Evolutionary conservation across 2,797 vertebrate species (phyloP), one percentile per base, ranked within the genome.

Genomic region (Typhlichthys subterraneus): DNA sequence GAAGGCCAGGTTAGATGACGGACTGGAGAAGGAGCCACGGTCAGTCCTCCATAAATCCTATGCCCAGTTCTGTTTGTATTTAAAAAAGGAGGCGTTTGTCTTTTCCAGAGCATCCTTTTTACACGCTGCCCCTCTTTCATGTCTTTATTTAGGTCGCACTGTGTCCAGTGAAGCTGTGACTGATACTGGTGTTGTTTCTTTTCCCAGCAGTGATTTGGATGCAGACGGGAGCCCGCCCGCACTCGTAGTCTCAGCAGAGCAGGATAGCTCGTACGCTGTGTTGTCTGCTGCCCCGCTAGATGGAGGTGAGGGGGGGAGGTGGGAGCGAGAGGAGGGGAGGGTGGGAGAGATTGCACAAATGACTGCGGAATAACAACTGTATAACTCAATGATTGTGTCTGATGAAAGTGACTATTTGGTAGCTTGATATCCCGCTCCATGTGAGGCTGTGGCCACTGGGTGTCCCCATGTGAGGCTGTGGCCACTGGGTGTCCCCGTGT

Each of bases 1-100:
- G 91, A 99, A 98, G 88, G 94, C 94, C 10, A 90, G 92, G 63
- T 88, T 94, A 72, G 93, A 95, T 53, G 82, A 91, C 29, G 83
- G 90, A 19, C 90, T 89, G 83, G 91, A 96, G 38, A 92, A 95
- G 82, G 86, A 90, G 67, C 73, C 91, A 60, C 93, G 94, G 97
- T 98, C 76, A 0, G 76, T 88, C 2, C 33, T 6, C 23, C 59
- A 29, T 29, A 29, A 29, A 29, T 29, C 4, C 23, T 29, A 29
- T 4, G 23, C 23, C 23, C 23, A 29, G 23, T 29, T 29, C 23
- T 4, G 23, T 29, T 29, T 29, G 3, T 29, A 4, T 29, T 29
- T 8, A 8, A 38, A 38, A 9, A 38, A 38, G 33, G 33, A 38
- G 33, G 33, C 33, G 0, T 38, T 8, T 8, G 6, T 38, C 8